Evolutionary conservation across 2,797 vertebrate species (phyloP).

Genomic region (Sarcophilus harrisii): DNA sequence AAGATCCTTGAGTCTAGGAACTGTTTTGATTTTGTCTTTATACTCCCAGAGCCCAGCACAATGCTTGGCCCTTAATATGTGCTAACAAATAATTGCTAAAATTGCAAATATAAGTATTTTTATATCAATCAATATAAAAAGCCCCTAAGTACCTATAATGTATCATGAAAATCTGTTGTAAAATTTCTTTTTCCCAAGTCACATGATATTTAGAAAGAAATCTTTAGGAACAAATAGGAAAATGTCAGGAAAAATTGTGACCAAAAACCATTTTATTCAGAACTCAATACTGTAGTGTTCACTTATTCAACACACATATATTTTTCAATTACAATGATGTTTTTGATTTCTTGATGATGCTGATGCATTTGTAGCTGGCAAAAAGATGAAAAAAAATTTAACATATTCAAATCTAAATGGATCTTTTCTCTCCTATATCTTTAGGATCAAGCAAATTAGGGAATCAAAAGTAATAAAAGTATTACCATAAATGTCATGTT

Average conservation of each 20-base stretch:
- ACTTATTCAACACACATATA: not conserved
- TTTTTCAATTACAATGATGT: conserved; percentile 33
- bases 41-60: not conserved
- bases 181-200: conserved; percentile 32
- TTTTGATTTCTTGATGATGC: conserved; percentile 2
- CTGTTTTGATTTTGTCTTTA: not conserved
- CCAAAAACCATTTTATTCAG: not conserved
- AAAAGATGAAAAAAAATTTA: conserved; percentile 27
- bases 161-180: not conserved
- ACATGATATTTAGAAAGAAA: conserved; percentile 23
- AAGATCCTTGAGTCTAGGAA: not conserved
- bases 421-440: not conserved
- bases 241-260: not conserved
- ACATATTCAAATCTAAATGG: conserved; percentile 48
- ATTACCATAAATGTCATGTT: not conserved
- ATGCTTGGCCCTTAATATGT: not conserved
- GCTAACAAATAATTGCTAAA: not conserved
- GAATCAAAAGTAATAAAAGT: not conserved
- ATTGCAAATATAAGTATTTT: not conserved
- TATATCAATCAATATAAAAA: not conserved
- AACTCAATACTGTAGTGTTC: not conserved
- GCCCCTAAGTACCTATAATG: not conserved
- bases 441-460: not conserved
- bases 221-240: conserved; percentile 28
- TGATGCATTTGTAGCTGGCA: conserved; percentile 21